phyloP scores from a whole-genome alignment of 2,888 invertebrate species.

The Drosophila quinaria region DNA sequence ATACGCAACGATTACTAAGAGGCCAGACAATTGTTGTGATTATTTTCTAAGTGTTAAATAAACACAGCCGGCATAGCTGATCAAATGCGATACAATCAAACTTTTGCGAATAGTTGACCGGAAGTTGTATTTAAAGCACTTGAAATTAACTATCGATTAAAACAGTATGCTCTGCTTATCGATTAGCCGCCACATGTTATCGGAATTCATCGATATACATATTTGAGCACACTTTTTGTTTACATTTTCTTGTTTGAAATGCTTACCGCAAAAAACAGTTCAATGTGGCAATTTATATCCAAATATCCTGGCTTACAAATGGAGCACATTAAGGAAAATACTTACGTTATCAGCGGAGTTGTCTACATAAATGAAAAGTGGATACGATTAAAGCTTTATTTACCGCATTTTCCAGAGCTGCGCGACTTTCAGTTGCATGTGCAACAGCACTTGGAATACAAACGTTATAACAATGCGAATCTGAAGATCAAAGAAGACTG shows the following conservation, averaged over 20 bases:
- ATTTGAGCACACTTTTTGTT: not conserved
- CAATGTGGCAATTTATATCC: constrained; percentile 17
- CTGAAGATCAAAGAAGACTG: constrained; percentile 52
- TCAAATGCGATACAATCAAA: constrained; percentile 6
- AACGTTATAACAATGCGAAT: constrained; percentile 35
- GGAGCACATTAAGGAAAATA: constrained; percentile 16
- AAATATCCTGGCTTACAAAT: constrained; percentile 55
- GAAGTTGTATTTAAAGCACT: not conserved
- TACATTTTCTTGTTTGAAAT: constrained; percentile 14
- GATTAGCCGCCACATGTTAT: constrained; percentile 21
- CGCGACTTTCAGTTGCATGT: constrained; percentile 60
- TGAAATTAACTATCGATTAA: constrained; percentile 10
- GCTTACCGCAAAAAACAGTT: not conserved
- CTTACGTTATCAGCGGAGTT: constrained; percentile 45
- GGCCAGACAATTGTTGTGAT: constrained; percentile 31
- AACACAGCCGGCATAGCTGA: constrained; percentile 43
- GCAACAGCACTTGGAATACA: constrained; percentile 55
- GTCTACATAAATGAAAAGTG: constrained; percentile 38
- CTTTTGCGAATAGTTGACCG: not conserved
- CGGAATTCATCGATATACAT: not conserved
- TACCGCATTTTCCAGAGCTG: constrained; percentile 74
- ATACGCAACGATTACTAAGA: constrained; percentile 17
- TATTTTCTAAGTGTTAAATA: constrained; percentile 29
- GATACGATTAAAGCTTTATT: constrained; percentile 61
- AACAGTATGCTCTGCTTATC: not conserved